Evolutionary conservation across 2,113 vertebrate species (phyloP).

Genomic region (Podarcis raffonei): DNA sequence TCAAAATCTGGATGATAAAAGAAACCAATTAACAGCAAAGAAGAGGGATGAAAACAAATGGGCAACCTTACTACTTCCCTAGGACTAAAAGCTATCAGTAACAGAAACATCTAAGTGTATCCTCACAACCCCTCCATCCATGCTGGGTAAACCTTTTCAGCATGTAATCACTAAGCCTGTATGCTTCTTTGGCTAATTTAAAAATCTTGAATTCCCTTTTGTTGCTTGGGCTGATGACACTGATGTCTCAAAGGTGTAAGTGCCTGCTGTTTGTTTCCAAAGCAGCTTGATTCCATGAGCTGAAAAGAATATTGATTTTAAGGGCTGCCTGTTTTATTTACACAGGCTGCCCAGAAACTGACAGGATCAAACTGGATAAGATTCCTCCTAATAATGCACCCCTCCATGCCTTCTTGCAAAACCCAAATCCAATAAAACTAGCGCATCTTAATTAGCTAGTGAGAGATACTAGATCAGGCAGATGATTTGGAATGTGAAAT

Average conservation of each 20-base stretch:
- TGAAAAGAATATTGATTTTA: slow-evolving; percentile 22
- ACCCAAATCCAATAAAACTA: slow-evolving; percentile 16
- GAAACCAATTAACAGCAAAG: slow-evolving; percentile 59
- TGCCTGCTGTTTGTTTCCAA: slow-evolving; percentile 19
- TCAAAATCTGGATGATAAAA: slow-evolving; percentile 56
- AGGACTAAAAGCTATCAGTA: slow-evolving; percentile 35
- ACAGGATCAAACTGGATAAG: slow-evolving; percentile 23
- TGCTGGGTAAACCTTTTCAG: slow-evolving; percentile 3
- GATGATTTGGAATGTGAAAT: slow-evolving; percentile 10
- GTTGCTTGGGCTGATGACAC: slow-evolving; percentile 16
- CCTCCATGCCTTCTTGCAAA: slow-evolving; percentile 3
- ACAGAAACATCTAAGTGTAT: slow-evolving; percentile 30
- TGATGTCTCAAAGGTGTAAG: slow-evolving; percentile 30
- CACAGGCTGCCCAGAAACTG: slow-evolving; percentile 14
- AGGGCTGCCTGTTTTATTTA: slow-evolving; percentile 41
- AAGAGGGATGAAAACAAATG: slow-evolving; percentile 53
- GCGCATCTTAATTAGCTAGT: slow-evolving; percentile 13
- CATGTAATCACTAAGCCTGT: slow-evolving; percentile 14
- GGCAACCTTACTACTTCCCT: slow-evolving; percentile 55
- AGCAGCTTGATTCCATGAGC: slow-evolving; percentile 33
- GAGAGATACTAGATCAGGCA: neutral
- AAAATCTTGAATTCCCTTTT: slow-evolving; percentile 35
- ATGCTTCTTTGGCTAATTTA: slow-evolving; percentile 32
- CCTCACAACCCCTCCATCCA: neutral
- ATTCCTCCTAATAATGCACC: neutral